Evolutionary conservation across 2,888 invertebrate species (phyloP), one percentile per base, ranked within the genome.

Genomic region (Deilephila elpenor): DNA sequence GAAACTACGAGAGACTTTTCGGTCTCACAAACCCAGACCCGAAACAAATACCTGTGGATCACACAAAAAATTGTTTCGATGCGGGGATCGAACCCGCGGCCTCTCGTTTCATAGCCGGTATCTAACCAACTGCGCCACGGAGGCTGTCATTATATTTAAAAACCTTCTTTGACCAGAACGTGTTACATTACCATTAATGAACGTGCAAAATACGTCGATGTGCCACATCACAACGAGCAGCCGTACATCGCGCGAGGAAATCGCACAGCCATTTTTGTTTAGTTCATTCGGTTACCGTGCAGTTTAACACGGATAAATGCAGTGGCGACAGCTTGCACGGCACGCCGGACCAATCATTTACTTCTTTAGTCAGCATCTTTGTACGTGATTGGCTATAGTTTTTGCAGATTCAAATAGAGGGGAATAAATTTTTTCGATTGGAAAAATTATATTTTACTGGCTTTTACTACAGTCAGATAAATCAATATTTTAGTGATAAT

Each of bases 221-320:
- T 67, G 51, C 72, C 73, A 74, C 73, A 71, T 62, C 75, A 74
- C 74, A 79, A 34, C 78, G 75, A 76, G 78, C 37, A 74, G 51
- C 75, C 56, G 73, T 78, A 79, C 78, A 79, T 79, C 75, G 73
- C 73, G 74, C 67, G 76, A 74, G 75, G 72, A 78, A 81, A 80
- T 79, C 78, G 76, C 59, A 75, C 73, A 51, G 59, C 80, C 76
- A 86, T n/a, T 84, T 86, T 84, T 86, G 79, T 76, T 78, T 77
- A 74, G 67, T 77, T 83, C 79, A 79, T 78, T 79, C 75, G 25
- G 53, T 74, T 77, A 71, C 72, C 71, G 73, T 75, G 72, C 73
- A 61, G 71, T 76, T 73, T 75, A 75, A 72, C 53, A 61, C 74
- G 64, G 71, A 59, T 76, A 73, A 75, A 75, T 71, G 78, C 74